These are phyloP conservation scores for Drosophila guanche DNA, from an alignment of 1,140 invertebrate genomes.

Conservation along the genomic window DNA sequence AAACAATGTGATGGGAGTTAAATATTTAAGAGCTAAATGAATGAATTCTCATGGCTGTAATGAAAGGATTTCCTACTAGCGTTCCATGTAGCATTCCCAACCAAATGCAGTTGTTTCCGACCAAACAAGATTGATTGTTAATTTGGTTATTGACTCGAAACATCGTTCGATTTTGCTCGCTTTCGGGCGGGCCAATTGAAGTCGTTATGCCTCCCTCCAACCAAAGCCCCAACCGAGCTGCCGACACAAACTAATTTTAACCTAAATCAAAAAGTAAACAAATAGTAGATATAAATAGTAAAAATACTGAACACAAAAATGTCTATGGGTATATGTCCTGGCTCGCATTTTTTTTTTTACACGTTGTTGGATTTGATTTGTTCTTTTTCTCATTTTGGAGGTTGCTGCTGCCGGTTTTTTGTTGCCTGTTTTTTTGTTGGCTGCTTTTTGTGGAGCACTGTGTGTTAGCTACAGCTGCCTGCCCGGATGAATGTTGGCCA, in stretches of 20 bases:
- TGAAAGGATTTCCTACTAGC: neutral
- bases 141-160: conserved; percentile 23
- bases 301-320: conserved; percentile 16
- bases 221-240: conserved; percentile 3
- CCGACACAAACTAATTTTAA: conserved; percentile 30
- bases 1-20: too few relatives aligned
- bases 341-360: conserved; percentile 42
- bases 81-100: conserved; percentile 1
- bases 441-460: conserved; percentile 26
- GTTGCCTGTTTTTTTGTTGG: neutral
- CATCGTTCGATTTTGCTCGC: conserved; percentile 14
- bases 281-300: conserved; percentile 8
- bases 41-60: too few relatives aligned
- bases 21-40: too few relatives aligned
- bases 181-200: conserved; percentile 34
- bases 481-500: conserved; percentile 6
- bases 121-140: conserved; percentile 42
- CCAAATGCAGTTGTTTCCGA: conserved; percentile 11
- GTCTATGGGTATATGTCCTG: conserved; percentile 21
- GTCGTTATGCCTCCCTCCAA: neutral
- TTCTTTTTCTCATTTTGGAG: conserved; percentile 3
- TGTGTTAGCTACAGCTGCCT: conserved; percentile 22
- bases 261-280: conserved; percentile 12
- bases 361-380: conserved; percentile 41
- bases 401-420: neutral